Evolutionary conservation across 2,888 invertebrate genomes (phyloP).

Genomic region (Conchocele bisecta): DNA sequence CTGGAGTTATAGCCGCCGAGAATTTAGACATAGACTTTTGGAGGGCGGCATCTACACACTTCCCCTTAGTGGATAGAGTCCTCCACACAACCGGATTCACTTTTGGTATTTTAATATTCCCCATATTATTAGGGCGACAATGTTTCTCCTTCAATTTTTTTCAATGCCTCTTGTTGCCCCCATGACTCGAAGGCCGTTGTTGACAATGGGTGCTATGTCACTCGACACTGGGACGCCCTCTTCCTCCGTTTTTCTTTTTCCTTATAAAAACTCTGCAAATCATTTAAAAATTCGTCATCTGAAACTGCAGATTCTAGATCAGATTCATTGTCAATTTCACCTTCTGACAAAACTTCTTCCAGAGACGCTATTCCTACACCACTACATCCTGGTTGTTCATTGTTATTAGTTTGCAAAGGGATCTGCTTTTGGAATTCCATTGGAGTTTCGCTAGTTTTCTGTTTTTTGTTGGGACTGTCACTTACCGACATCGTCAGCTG

Average conservation of each 20-base stretch:
- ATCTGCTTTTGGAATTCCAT: too few species aligned
- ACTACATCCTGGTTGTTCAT: too few species aligned
- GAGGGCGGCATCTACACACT: background rate
- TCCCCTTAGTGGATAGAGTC: background rate
- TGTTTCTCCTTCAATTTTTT: background rate
- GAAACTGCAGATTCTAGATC: too few species aligned
- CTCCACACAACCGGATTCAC: background rate
- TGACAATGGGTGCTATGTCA: background rate
- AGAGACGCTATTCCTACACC: too few species aligned
- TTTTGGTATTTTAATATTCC: background rate
- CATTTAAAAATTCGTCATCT: background rate
- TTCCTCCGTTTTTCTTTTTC: background rate
- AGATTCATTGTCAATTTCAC: background rate
- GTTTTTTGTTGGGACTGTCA: too few species aligned
- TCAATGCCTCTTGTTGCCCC: background rate
- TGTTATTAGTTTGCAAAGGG: too few species aligned
- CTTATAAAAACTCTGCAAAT: background rate
- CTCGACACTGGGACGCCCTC: background rate
- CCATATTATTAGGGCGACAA: background rate
- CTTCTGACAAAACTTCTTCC: background rate
- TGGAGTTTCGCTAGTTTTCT: too few species aligned
- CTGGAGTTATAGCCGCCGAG: background rate
- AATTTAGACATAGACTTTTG: conserved; percentile 1
- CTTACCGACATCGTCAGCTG: too few species aligned
- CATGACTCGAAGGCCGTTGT: background rate